A percentile compares a stretch with the other conserved stretches of the same genome.
phyloP scores from a whole-genome alignment of 2,113 vertebrate species.

The Boulengeromyrus knoepffleri region DNA sequence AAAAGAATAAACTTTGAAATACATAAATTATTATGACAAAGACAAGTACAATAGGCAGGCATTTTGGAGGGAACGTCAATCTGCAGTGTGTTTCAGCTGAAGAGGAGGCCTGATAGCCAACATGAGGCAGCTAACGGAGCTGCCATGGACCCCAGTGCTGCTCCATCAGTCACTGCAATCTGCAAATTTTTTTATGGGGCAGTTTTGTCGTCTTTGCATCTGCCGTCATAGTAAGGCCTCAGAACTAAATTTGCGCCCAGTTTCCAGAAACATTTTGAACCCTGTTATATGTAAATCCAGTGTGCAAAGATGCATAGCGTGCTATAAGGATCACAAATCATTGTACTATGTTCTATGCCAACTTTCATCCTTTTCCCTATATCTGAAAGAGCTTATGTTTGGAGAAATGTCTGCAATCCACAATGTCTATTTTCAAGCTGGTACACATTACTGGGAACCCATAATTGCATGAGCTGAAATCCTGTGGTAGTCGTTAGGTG shows the following conservation, averaged over 20 bases:
- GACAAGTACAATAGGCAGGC: neutral
- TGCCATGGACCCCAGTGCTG: neutral
- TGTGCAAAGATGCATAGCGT: neutral
- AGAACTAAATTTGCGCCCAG: neutral
- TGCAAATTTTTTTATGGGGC: neutral
- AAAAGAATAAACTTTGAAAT: neutral
- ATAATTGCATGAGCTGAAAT: neutral
- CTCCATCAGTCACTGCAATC: neutral
- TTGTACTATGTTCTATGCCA: neutral
- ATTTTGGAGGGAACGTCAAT: neutral
- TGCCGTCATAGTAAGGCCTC: neutral
- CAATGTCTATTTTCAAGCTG: neutral
- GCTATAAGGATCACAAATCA: neutral
- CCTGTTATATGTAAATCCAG: neutral
- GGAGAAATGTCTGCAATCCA: neutral
- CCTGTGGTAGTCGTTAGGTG: neutral
- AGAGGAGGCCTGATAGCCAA: too few species aligned
- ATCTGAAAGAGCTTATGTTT: neutral
- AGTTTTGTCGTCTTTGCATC: neutral
- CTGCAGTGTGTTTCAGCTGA: too few species aligned
- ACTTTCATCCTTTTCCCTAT: neutral
- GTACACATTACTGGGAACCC: neutral
- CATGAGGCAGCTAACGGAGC: too few species aligned
- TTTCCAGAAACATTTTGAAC: neutral
- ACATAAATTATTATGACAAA: neutral